Conservation (phyloP, 2,113 vertebrate genomes). For the Campylomormyrus numenius region DNA sequence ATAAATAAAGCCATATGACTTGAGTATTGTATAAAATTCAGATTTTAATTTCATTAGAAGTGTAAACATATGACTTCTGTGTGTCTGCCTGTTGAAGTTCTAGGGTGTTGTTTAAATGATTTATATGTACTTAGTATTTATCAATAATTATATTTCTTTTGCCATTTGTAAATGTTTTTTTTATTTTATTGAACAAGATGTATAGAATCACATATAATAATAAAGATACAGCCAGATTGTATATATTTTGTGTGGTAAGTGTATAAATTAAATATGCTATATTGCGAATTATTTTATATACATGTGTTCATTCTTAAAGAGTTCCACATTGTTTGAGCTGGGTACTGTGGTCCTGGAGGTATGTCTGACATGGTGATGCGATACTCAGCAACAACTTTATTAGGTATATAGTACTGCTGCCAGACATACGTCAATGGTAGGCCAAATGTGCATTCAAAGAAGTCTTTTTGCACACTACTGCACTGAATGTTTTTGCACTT, state of each 20-base stretch:
- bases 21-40: background rate
- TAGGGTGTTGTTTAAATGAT: background rate
- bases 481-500: background rate
- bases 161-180: background rate
- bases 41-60: background rate
- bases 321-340: background rate
- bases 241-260: background rate
- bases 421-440: background rate
- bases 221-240: background rate
- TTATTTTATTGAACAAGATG: conserved; percentile 4
- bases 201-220: background rate
- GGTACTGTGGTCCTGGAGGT: background rate
- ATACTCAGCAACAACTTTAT: background rate
- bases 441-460: background rate
- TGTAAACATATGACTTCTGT: background rate
- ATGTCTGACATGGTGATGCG: background rate
- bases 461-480: background rate
- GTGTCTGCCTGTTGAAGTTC: background rate
- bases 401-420: background rate
- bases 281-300: background rate
- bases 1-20: conserved; percentile 9
- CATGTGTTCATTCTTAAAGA: background rate
- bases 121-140: background rate
- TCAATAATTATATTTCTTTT: background rate
- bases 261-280: background rate